Percentiles rank a stretch among this genome's conserved stretches.
Conservation (phyloP, 2,113 vertebrate genomes). For the Stercorarius parasiticus region DNA sequence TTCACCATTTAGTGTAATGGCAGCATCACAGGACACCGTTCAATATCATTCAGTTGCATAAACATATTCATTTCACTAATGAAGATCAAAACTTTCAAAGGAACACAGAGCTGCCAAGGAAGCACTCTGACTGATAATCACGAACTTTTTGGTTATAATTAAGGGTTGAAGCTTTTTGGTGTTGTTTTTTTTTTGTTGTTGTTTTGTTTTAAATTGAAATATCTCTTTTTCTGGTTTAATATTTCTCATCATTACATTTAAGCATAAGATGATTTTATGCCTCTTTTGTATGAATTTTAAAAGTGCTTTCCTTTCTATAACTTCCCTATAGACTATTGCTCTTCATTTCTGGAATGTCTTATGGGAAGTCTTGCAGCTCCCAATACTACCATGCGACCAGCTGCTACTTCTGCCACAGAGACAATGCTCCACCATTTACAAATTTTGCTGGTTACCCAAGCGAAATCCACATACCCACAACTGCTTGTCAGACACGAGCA, state of each 20-base stretch:
- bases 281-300: neutral
- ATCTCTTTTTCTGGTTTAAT: neutral
- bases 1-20: rapidly evolving
- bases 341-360: rapidly evolving
- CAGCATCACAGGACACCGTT: neutral
- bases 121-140: too few species aligned
- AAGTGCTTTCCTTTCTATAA: neutral
- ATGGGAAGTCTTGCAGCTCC: rapidly evolving
- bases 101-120: neutral
- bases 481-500: rapidly evolving
- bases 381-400: rapidly evolving
- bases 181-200: too few species aligned
- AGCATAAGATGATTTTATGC: rapidly evolving
- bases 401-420: neutral
- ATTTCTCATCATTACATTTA: neutral
- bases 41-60: neutral
- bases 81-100: neutral
- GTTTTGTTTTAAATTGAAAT: neutral
- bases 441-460: neutral
- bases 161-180: rapidly evolving
- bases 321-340: rapidly evolving
- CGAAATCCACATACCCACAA: rapidly evolving
- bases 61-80: neutral
- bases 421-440: rapidly evolving
- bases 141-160: rapidly evolving